Evolutionary conservation across 1,140 invertebrate genomes (phyloP).

Genomic region (Macrobrachium rosenbergii): DNA sequence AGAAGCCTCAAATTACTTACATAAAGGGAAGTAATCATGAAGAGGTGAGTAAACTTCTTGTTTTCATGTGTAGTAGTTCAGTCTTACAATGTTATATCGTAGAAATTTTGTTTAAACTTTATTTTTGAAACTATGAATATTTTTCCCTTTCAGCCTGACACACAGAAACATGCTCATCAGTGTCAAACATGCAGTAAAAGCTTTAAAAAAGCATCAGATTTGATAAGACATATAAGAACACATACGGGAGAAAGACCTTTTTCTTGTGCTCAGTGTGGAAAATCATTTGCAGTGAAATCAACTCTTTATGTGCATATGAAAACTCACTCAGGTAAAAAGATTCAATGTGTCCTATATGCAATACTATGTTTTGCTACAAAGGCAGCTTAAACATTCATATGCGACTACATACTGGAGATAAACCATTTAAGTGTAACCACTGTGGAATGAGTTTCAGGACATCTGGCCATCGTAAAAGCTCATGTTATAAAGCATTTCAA

Average conservation of each 20-base stretch:
- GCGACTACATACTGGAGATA: constrained; percentile 68
- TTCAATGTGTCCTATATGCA: constrained; percentile 70
- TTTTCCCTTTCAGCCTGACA: constrained; percentile 39
- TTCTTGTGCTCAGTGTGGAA: constrained; percentile 69
- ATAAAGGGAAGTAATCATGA: constrained; percentile 16
- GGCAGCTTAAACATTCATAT: constrained; percentile 67
- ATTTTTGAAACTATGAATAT: neutral
- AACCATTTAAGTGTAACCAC: constrained; percentile 68
- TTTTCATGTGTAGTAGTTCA: neutral
- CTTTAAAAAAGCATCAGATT: constrained; percentile 66
- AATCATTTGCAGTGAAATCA: constrained; percentile 71
- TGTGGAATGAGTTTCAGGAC: constrained; percentile 67
- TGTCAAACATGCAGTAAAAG: constrained; percentile 69
- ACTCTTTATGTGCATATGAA: constrained; percentile 72
- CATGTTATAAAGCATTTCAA: constrained; percentile 64
- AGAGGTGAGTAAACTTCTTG: constrained; percentile 26
- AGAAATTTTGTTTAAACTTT: neutral
- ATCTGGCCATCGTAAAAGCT: constrained; percentile 63
- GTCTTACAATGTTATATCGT: no score
- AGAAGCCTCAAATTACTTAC: constrained; percentile 24
- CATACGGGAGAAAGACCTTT: constrained; percentile 72
- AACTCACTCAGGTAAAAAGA: constrained; percentile 72
- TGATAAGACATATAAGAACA: constrained; percentile 72
- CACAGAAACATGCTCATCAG: constrained; percentile 51
- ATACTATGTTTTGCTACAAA: constrained; percentile 65